Conservation (phyloP, 1,140 invertebrate species). For the Matsumurasca onukii region DNA sequence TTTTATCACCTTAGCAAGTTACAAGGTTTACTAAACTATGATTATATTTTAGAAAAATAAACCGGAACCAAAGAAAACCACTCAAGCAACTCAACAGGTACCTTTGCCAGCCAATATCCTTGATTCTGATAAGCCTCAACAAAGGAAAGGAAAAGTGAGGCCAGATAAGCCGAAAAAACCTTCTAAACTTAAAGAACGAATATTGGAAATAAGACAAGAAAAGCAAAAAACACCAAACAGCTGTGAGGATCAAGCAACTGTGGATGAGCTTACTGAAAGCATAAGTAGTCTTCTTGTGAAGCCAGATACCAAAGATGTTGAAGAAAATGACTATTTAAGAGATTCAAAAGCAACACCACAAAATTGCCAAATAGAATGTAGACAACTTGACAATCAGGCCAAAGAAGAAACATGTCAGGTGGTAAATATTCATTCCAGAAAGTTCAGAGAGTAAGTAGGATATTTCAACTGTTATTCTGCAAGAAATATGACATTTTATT, state of each 20-base stretch:
- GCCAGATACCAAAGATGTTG: too few species aligned
- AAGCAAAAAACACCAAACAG: background rate
- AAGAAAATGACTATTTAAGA: background rate
- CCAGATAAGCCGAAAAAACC: slow-evolving; percentile 9
- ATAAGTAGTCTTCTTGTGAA: background rate
- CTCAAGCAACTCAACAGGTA: background rate
- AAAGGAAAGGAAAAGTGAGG: slow-evolving; percentile 14
- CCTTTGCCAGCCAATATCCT: slow-evolving; percentile 12
- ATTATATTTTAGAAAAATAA: slow-evolving; percentile 12
- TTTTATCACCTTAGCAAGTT: too few species aligned
- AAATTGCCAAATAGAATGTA: background rate
- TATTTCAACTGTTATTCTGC: background rate
- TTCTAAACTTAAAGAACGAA: background rate
- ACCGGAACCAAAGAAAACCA: background rate
- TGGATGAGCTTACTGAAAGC: background rate
- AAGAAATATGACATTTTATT: background rate
- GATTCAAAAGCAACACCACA: background rate
- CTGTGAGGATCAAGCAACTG: background rate
- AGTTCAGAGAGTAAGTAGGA: slow-evolving; percentile 26
- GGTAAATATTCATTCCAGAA: slow-evolving; percentile 10
- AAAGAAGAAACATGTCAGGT: too few species aligned
- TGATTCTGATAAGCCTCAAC: slow-evolving; percentile 13
- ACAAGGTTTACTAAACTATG: too few species aligned
- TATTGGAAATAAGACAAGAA: slow-evolving; percentile 12
- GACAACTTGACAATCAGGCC: background rate